phyloP scores from a whole-genome alignment of 2,888 invertebrate species.

The Papilio demoleus region DNA sequence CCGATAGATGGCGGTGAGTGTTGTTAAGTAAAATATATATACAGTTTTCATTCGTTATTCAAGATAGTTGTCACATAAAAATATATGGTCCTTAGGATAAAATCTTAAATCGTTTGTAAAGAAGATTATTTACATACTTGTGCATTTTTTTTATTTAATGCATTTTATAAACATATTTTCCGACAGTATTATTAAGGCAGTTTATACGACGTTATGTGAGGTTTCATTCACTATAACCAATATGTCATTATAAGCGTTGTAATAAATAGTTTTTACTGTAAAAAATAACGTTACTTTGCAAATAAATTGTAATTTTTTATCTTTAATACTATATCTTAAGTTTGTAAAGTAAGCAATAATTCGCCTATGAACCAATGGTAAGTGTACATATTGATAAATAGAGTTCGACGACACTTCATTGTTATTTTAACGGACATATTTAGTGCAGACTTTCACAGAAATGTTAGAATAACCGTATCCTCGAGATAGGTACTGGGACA shows the following conservation, averaged over 20 bases:
- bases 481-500: not conserved
- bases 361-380: not conserved
- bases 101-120: slow-evolving; percentile 1
- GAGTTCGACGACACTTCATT: slow-evolving; percentile 3
- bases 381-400: slow-evolving; percentile 2
- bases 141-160: not conserved
- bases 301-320: too few relatives aligned
- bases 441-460: not conserved
- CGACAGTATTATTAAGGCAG: not conserved
- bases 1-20: not conserved
- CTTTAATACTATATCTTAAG: not conserved
- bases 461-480: not conserved
- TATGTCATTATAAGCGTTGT: too few relatives aligned
- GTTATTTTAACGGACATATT: slow-evolving; percentile 14
- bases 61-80: slow-evolving; percentile 24
- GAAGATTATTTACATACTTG: not conserved
- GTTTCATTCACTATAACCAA: not conserved
- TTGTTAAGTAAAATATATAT: slow-evolving; percentile 30
- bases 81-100: not conserved
- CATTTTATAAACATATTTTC: not conserved
- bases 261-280: not conserved
- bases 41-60: slow-evolving; percentile 16
- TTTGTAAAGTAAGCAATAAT: not conserved
- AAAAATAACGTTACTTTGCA: not conserved
- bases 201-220: not conserved